Conservation (phyloP, 1,140 invertebrate species). For the Euura lappo region DNA sequence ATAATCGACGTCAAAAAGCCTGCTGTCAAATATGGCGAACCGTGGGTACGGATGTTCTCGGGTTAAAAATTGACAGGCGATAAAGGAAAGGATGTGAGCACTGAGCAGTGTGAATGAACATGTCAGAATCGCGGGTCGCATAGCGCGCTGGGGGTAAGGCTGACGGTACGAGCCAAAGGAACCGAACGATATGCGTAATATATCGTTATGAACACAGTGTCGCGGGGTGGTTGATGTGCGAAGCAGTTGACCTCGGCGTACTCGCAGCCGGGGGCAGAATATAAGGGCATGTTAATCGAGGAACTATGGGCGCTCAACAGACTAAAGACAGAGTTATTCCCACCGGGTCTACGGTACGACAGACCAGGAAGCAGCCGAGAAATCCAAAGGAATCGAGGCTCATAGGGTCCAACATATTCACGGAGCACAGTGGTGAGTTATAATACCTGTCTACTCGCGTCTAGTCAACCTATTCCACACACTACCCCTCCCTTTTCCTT, state of each 20-base stretch:
- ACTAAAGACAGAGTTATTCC: conserved; percentile 79
- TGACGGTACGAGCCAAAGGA: too few species aligned
- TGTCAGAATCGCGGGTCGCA: too few species aligned
- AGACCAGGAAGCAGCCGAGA: conserved; percentile 72
- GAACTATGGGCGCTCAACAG: conserved; percentile 85
- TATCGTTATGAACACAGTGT: conserved; percentile 8
- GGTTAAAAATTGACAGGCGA: conserved; percentile 38
- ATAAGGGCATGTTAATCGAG: conserved; percentile 50
- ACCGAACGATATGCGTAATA: conserved; percentile 7
- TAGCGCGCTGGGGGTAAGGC: too few species aligned
- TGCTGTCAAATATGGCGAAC: conserved; percentile 61
- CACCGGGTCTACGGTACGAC: conserved; percentile 70
- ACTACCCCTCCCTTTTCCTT: conserved; percentile 18
- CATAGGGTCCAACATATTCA: conserved; percentile 87
- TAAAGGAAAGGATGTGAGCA: conserved; percentile 37
- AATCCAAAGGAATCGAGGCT: conserved; percentile 78
- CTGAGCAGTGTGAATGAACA: conserved; percentile 18
- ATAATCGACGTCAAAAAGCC: conserved; percentile 59
- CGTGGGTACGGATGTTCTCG: neutral
- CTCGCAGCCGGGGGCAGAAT: conserved; percentile 15
- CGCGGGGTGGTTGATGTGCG: conserved; percentile 17
- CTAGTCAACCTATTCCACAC: neutral
- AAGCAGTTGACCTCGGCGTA: conserved; percentile 18
- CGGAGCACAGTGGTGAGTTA: conserved; percentile 83
- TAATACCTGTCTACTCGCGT: conserved; percentile 18